These are phyloP conservation scores for Pempheris klunzingeri DNA, from an alignment of 2,797 vertebrate species.

Conservation along the genomic window DNA sequence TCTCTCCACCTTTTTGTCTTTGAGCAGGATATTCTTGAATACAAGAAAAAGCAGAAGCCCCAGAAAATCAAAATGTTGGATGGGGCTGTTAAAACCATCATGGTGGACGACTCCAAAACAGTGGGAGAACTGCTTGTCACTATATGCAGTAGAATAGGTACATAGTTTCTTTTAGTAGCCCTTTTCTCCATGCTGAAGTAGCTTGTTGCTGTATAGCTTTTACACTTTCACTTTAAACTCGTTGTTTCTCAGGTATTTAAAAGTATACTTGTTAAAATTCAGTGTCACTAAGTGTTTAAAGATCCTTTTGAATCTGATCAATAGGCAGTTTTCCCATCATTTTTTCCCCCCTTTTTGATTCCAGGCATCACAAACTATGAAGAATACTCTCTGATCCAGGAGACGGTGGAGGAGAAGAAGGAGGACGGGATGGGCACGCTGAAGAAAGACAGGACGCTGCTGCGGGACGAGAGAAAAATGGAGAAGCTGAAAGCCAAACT, in stretches of 20 bases:
- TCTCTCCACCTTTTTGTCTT: slow-evolving; percentile 31
- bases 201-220: background rate
- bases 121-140: slow-evolving; percentile 98
- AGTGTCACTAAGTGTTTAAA: background rate
- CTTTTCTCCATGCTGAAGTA: background rate
- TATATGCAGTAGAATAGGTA: slow-evolving; percentile 98
- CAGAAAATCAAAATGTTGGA: slow-evolving; percentile 99
- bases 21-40: slow-evolving; percentile 94
- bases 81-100: slow-evolving; percentile 96
- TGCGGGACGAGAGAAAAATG: slow-evolving; percentile 98
- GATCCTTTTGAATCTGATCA: background rate
- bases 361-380: slow-evolving; percentile 99
- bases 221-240: background rate
- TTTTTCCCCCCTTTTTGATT: background rate
- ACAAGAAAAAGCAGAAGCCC: slow-evolving; percentile 98
- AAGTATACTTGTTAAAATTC: background rate
- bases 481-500: slow-evolving; percentile 99
- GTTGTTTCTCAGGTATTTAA: background rate
- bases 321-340: background rate
- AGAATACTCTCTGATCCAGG: slow-evolving; percentile 98
- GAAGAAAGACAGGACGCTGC: slow-evolving; percentile 94
- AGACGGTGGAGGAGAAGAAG: slow-evolving; percentile 94
- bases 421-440: slow-evolving; percentile 95
- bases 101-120: slow-evolving; percentile 99
- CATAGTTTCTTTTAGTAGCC: background rate